Conservation (phyloP, 2,888 invertebrate genomes). For the Nomada ferruginata region DNA sequence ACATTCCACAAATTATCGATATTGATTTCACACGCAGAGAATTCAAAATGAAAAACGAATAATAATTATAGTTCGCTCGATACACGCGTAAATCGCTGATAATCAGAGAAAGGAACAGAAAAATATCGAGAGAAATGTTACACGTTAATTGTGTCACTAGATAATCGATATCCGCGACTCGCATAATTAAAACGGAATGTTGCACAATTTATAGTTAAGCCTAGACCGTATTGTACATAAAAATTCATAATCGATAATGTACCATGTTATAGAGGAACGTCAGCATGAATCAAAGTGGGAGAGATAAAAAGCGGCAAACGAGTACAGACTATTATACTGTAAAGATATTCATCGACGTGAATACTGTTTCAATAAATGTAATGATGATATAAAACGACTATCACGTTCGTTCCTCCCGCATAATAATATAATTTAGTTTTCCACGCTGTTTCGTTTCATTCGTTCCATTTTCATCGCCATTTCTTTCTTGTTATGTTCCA, state of each 20-base stretch:
- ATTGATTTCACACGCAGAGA: not conserved
- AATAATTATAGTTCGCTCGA: not conserved
- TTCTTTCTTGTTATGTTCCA: not conserved
- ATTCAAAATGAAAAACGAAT: not conserved
- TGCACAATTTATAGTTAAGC: constrained; percentile 68
- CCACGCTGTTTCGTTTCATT: not conserved
- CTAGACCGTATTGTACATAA: constrained; percentile 76
- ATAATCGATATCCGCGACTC: constrained; percentile 68
- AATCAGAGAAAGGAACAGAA: constrained; percentile 58
- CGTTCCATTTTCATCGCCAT: not conserved
- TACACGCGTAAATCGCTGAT: constrained; percentile 52
- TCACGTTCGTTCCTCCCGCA: constrained; percentile 42
- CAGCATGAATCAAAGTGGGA: constrained; percentile 65
- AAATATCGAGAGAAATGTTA: constrained; percentile 64
- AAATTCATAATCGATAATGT: constrained; percentile 75
- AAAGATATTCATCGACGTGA: constrained; percentile 80
- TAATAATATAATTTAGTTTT: constrained; percentile 9
- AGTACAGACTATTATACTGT: constrained; percentile 75
- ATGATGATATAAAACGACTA: constrained; percentile 74
- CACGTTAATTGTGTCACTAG: constrained; percentile 64
- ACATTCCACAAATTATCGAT: constrained; percentile 9
- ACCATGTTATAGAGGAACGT: constrained; percentile 75
- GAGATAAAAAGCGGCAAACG: constrained; percentile 51
- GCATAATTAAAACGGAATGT: constrained; percentile 63
- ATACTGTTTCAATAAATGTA: constrained; percentile 82